Evolutionary conservation across 2,113 vertebrate species (phyloP).

Genomic region (Scartelaos histophorus): DNA sequence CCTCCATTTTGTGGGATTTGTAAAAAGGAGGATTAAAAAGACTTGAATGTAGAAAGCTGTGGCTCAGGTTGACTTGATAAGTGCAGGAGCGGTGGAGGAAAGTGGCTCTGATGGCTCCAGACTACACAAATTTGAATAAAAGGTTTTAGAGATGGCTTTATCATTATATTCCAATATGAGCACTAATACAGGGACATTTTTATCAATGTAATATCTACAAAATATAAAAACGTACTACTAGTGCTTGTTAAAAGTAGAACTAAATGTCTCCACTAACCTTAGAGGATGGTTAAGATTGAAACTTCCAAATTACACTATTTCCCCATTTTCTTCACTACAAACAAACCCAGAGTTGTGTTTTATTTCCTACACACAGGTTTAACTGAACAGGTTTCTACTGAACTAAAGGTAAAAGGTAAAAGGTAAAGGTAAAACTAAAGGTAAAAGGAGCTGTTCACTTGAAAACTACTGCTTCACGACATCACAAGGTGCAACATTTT

Average conservation of each 20-base stretch:
- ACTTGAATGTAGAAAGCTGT: neutral
- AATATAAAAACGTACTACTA: neutral
- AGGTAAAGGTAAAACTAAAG: no score
- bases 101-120: slow-evolving; percentile 24
- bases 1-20: neutral
- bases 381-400: no score
- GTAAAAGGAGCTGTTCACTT: no score
- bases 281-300: no score
- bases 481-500: no score
- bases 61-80: slow-evolving; percentile 14
- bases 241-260: neutral
- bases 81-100: neutral
- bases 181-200: slow-evolving; percentile 16
- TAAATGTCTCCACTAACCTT: neutral
- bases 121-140: slow-evolving; percentile 17
- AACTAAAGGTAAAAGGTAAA: no score
- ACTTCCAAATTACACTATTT: no score
- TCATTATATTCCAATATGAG: slow-evolving; percentile 12
- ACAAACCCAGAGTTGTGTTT: no score
- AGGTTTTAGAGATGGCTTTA: slow-evolving; percentile 16
- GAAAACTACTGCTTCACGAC: no score
- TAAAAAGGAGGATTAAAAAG: neutral
- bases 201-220: slow-evolving; percentile 10
- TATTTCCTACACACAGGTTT: no score
- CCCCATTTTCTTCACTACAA: no score